These are phyloP conservation scores for Phoxinus phoxinus DNA, from an alignment of 2,113 vertebrate species.

Conservation along the genomic window DNA sequence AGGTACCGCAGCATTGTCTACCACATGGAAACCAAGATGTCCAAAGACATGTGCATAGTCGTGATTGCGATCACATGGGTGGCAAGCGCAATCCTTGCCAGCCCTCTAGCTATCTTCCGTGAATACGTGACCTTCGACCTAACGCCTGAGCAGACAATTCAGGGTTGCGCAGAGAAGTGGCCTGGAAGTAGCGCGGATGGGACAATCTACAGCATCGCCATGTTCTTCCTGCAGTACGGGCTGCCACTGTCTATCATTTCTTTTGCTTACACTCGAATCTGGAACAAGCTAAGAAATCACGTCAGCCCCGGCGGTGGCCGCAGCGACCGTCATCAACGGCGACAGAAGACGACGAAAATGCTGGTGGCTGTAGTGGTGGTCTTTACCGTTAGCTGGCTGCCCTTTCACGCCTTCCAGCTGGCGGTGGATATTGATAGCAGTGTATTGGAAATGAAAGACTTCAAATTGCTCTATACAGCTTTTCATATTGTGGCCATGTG, in stretches of 20 bases:
- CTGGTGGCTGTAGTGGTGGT: conserved; percentile 92
- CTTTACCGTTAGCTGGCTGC: conserved; percentile 94
- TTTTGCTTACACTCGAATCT: conserved; percentile 89
- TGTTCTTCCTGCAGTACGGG: conserved; percentile 90
- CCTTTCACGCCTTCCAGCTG: conserved; percentile 93
- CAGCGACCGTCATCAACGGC: conserved; percentile 85
- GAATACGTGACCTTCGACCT: conserved; percentile 87
- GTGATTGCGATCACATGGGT: conserved; percentile 91
- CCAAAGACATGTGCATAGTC: conserved; percentile 86
- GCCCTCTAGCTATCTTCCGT: conserved; percentile 93
- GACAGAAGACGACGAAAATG: conserved; percentile 94
- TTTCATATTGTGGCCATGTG: conserved; percentile 96
- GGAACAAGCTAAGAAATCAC: conserved; percentile 90
- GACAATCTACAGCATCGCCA: conserved; percentile 89
- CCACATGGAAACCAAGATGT: conserved; percentile 93
- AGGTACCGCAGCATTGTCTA: conserved; percentile 93
- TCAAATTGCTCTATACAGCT: conserved; percentile 91
- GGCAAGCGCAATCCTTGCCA: conserved; percentile 88
- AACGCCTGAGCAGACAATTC: conserved; percentile 85
- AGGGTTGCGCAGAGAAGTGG: conserved; percentile 92
- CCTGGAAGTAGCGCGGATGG: conserved; percentile 85
- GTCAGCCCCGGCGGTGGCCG: conserved; percentile 78
- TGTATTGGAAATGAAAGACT: conserved; percentile 89
- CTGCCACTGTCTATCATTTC: conserved; percentile 90
- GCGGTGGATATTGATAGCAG: conserved; percentile 90